These are phyloP conservation scores for Mercenaria mercenaria DNA, from an alignment of 1,140 invertebrate species.

Conservation along the genomic window DNA sequence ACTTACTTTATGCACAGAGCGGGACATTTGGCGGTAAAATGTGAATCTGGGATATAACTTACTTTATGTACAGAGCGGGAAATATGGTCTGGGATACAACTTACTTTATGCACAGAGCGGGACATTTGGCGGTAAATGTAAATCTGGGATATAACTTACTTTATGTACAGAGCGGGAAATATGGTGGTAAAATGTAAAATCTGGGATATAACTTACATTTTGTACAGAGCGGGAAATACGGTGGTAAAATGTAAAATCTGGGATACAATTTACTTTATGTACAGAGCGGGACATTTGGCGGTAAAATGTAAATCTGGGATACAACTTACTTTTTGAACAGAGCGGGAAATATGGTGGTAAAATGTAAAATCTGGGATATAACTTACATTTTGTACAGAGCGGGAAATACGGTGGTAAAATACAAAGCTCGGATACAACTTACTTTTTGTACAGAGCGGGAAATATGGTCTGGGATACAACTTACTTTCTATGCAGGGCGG, in stretches of 20 bases:
- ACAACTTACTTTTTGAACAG: constrained; percentile 38
- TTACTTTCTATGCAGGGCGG: constrained; percentile 27
- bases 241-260: neutral
- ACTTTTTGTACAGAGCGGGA: constrained; percentile 27
- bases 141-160: neutral
- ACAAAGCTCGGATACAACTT: constrained; percentile 27
- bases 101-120: no score
- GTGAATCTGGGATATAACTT: no score
- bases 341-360: neutral
- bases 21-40: no score
- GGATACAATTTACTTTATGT: neutral
- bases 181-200: neutral
- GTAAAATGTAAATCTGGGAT: constrained; percentile 2
- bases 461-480: constrained; percentile 26
- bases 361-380: neutral
- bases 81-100: no score
- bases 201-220: constrained; percentile 2
- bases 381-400: constrained; percentile 18
- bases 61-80: no score
- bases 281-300: neutral
- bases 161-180: neutral
- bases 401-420: neutral
- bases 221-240: neutral
- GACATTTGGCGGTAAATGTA: neutral
- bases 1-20: no score